These are phyloP conservation scores for Asbolus verrucosus DNA, from an alignment of 1,140 invertebrate species.

Conservation along the genomic window DNA sequence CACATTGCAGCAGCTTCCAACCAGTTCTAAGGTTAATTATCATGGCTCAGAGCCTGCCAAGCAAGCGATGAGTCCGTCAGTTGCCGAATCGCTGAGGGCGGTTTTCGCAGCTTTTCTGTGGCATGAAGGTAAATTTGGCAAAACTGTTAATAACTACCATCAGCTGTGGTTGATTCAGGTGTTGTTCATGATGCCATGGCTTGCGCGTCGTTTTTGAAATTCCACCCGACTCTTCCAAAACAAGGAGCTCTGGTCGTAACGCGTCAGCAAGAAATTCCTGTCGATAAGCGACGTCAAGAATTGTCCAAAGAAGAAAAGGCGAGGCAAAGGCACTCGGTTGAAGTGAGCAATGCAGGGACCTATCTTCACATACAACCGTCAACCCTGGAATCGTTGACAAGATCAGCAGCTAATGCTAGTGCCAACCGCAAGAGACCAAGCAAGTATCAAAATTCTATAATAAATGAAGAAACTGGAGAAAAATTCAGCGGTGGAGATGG, in stretches of 20 bases:
- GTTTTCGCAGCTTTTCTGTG: constrained; percentile 96
- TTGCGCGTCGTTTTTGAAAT: constrained; percentile 95
- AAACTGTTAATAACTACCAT: background rate
- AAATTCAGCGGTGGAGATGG: constrained; percentile 2
- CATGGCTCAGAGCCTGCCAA: constrained; percentile 71
- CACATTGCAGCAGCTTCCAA: constrained; percentile 64
- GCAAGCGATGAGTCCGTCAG: constrained; percentile 90
- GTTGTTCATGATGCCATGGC: constrained; percentile 98
- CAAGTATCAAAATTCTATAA: constrained; percentile 67
- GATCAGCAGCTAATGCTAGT: constrained; percentile 80
- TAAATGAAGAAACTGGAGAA: constrained; percentile 70
- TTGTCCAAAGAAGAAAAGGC: constrained; percentile 72
- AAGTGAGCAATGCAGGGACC: constrained; percentile 81
- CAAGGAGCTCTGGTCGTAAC: constrained; percentile 82
- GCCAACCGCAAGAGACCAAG: constrained; percentile 72
- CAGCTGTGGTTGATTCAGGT: constrained; percentile 63
- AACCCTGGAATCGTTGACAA: constrained; percentile 79
- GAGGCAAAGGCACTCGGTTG: constrained; percentile 86
- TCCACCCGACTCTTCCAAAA: constrained; percentile 89
- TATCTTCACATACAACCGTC: constrained; percentile 84
- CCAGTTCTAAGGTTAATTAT: constrained; percentile 56
- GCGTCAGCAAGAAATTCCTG: constrained; percentile 59
- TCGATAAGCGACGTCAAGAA: constrained; percentile 67
- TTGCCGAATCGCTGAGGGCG: constrained; percentile 91
- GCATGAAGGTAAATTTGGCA: constrained; percentile 82